phyloP scores from a whole-genome alignment of 2,888 invertebrate species.

The Pantelozetes paolii region DNA sequence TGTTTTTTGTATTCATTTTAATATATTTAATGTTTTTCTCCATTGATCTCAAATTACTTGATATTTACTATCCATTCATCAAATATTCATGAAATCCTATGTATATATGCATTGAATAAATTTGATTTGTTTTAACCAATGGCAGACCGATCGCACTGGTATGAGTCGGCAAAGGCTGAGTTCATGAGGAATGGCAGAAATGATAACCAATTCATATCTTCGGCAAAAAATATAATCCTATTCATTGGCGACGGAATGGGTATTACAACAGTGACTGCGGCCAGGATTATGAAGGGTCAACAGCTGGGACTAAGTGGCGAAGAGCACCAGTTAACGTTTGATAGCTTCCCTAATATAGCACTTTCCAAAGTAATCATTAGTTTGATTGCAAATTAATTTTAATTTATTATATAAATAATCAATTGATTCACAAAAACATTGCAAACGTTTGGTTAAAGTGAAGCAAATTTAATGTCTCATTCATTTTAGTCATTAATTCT shows the following conservation, averaged over 20 bases:
- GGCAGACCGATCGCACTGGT: slow-evolving; percentile 46
- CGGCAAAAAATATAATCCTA: slow-evolving; percentile 58
- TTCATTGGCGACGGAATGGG: slow-evolving; percentile 78
- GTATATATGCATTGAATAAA: too few relatives aligned
- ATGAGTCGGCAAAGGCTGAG: slow-evolving; percentile 45
- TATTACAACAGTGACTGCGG: slow-evolving; percentile 66
- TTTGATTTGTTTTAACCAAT: neutral
- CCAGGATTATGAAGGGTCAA: slow-evolving; percentile 66
- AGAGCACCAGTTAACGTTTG: slow-evolving; percentile 47
- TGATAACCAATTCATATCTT: slow-evolving; percentile 15
- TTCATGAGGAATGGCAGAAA: slow-evolving; percentile 41
- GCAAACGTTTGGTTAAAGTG: too few relatives aligned
- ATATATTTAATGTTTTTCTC: too few relatives aligned
- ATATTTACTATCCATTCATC: too few relatives aligned
- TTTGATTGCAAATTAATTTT: too few relatives aligned
- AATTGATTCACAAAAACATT: too few relatives aligned
- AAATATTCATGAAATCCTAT: too few relatives aligned
- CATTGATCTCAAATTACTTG: too few relatives aligned
- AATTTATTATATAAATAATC: too few relatives aligned
- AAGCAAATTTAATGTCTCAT: too few relatives aligned
- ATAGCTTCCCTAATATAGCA: slow-evolving; percentile 47
- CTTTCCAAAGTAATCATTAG: slow-evolving; percentile 48
- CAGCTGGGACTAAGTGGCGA: slow-evolving; percentile 45
- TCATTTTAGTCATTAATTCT: too few relatives aligned
- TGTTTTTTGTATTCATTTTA: too few relatives aligned